Base-by-base conservation (phyloP, 2,113 vertebrate species). In the Patagioenas fasciata region DNA sequence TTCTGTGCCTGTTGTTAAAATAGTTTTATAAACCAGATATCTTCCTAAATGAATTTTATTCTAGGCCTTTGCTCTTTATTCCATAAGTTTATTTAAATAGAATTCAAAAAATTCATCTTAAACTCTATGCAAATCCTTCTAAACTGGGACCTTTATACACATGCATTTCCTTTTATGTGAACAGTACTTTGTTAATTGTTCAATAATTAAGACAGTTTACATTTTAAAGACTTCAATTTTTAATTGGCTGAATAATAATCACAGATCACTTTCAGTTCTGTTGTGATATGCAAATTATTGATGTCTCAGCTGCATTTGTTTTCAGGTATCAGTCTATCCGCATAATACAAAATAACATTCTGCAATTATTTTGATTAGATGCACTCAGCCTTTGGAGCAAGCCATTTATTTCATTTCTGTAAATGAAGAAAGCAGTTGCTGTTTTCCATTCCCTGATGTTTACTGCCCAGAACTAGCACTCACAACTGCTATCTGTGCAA, bases 311-410 rank as follows among this genome's bases (percentile, higher is more conserved):
- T 92, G 38, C 56, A 71, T 71, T 94, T 95, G 85, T 94, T 96
- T 97, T 94, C 94, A 96, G 92, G 95, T 91, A 94, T 95, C 78
- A 90, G 40, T 73, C 83, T 89, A 91, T 29, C 51, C 3, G 8
- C 85, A 80, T 87, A 93, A 95, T 87, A 73, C 77, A 97, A 97
- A 95, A 90, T 67, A 97, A 78, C 65, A 66, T 75, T 83, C 69
- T 72, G 84, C 65, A 96, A 79, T 97, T 95, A 97, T 86, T 96
- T 87, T 89, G 93, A 91, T 96, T 96, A 94, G 86, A 94, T 93
- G 84, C 62, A 95, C 81, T 10, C 69, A 94, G 91, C 82, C 83
- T 95, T 96, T 24, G 75, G 93, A 91, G 74, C 65, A 26, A 86
- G 60, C 80, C 78, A 48, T 85, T 96, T 93, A 85, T 97, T 93